Percentiles rank a stretch among this genome's conserved stretches.
These are phyloP conservation scores for Aphidius gifuensis DNA, from an alignment of 1,140 invertebrate species.

Conservation along the genomic window DNA sequence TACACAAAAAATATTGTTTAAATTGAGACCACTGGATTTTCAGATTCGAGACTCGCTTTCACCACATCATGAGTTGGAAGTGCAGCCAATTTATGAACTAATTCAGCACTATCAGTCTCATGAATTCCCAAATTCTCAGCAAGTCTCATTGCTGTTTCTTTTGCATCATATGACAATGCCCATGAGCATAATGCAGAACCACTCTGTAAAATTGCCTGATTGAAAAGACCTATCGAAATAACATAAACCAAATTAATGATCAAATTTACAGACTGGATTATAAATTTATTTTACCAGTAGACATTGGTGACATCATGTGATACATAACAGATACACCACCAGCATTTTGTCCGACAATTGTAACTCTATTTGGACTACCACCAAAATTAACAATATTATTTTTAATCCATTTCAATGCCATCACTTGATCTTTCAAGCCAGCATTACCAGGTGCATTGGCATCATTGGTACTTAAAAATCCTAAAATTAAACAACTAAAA, in stretches of 20 bases:
- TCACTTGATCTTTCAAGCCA: slow-evolving; percentile 60
- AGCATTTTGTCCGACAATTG: slow-evolving; percentile 72
- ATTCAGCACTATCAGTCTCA: slow-evolving; percentile 53
- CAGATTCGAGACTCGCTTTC: slow-evolving; percentile 44
- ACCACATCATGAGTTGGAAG: slow-evolving; percentile 61
- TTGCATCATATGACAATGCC: slow-evolving; percentile 62
- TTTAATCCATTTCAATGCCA: slow-evolving; percentile 59
- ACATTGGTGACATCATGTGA: slow-evolving; percentile 58
- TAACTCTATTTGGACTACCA: slow-evolving; percentile 69
- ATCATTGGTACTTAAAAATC: slow-evolving; percentile 54
- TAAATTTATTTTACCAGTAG: slow-evolving; percentile 53
- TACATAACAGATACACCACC: slow-evolving; percentile 60
- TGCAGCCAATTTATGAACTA: slow-evolving; percentile 62
- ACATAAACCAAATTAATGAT: slow-evolving; percentile 20
- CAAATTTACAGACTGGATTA: slow-evolving; percentile 33
- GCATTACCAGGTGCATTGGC: slow-evolving; percentile 60
- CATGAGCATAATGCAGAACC: slow-evolving; percentile 73
- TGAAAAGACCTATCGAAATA: slow-evolving; percentile 63
- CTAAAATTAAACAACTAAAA: slow-evolving; percentile 26
- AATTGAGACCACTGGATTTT: slow-evolving; percentile 33
- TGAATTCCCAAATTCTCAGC: slow-evolving; percentile 59
- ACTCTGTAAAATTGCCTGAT: slow-evolving; percentile 68
- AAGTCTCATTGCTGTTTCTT: slow-evolving; percentile 63
- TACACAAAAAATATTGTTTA: too few species aligned
- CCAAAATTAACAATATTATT: slow-evolving; percentile 66